Base-by-base conservation (phyloP, 2,797 vertebrate species). In the Argya squamiceps region DNA sequence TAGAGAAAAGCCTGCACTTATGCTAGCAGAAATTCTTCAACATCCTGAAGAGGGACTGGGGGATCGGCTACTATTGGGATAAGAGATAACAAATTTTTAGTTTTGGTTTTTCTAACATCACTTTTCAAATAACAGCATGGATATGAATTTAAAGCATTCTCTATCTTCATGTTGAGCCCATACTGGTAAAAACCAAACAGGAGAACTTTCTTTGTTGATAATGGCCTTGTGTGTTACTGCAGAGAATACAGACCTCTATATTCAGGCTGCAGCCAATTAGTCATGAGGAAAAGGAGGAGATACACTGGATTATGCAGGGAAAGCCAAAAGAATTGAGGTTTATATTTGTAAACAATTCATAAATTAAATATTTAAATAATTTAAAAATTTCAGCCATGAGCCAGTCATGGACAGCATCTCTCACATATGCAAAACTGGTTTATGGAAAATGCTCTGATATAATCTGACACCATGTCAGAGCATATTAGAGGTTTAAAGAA, bases 401-500 rank as follows among this genome's bases (percentile, higher is more conserved):
- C 36, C 59, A 78, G 58, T 52, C 64, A 46, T 15, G 47, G 39
- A 58, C 58, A 93, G 41, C 56, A 70, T 76, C 64, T 93, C 84
- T 93, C 63, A 79, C 32, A 67, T 65, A 50, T 27, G 39, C 3
- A 18, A 62, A 84, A 78, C 1, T 15, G 6, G 41, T 60, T 96
- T 80, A 80, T 59, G n/a, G 83, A 90, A 90, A 84, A 74, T 73
- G 47, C 34, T 46, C 47, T 95, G 63, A 96, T 96, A 53, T n/a
- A 92, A 60, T 55, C 36, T 95, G 96, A 95, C 96, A 94, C 29
- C 19, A 41, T 36, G 88, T 95, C 96, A 88, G 52, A 91, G 16
- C 18, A 4, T 32, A 96, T 96, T 74, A 96, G 59, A 56, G 34
- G 21, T 90, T 92, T 65, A 68, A 80, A 83, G 70, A 83, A 93